Evolutionary conservation across 2,113 vertebrate genomes (phyloP).

Genomic region (Desmodus rotundus): DNA sequence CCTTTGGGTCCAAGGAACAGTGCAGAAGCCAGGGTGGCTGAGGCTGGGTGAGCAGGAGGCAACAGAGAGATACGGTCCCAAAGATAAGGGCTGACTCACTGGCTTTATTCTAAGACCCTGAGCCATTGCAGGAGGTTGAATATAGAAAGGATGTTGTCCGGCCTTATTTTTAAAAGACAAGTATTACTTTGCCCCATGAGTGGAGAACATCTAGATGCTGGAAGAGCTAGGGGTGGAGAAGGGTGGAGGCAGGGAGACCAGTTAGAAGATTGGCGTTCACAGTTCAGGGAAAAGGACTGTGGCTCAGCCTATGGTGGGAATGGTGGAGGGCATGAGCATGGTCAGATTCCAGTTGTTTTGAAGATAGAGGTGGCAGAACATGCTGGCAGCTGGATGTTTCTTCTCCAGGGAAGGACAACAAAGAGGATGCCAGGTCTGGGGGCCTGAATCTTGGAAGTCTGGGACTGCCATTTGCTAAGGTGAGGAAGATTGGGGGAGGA

Average conservation of each 20-base stretch:
- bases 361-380: background rate
- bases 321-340: rapidly evolving
- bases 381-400: too few species aligned
- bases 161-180: background rate
- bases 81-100: too few species aligned
- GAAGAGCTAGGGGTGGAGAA: background rate
- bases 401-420: background rate
- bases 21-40: rapidly evolving
- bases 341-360: background rate
- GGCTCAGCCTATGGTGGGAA: too few species aligned
- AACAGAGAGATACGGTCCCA: background rate
- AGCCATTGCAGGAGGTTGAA: background rate
- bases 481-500: background rate
- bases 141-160: background rate
- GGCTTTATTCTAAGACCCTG: background rate
- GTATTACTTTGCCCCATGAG: too few species aligned
- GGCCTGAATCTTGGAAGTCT: background rate
- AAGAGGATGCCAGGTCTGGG: background rate
- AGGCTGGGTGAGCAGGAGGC: background rate
- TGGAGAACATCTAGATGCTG: background rate
- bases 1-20: background rate
- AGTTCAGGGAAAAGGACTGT: background rate
- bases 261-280: too few species aligned
- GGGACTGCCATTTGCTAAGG: background rate
- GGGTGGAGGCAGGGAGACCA: background rate